These are phyloP conservation scores for Xiphorhynchus erythropygius DNA, from an alignment of 2,797 vertebrate genomes.

Conservation along the genomic window DNA sequence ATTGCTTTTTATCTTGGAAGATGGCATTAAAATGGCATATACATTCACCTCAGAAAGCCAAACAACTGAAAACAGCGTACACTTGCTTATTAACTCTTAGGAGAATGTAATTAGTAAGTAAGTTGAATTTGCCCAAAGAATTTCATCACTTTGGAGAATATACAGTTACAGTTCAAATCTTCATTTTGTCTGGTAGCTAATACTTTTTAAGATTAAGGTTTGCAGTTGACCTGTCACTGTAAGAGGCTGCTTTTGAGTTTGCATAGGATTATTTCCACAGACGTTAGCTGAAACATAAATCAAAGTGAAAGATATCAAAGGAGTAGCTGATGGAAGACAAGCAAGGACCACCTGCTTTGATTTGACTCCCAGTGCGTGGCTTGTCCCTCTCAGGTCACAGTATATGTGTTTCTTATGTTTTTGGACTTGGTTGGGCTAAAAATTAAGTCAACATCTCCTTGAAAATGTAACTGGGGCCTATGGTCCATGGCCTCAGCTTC, in stretches of 20 bases:
- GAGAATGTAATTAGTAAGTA: not conserved
- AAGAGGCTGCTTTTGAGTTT: not conserved
- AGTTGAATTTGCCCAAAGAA: not conserved
- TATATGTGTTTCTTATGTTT: not conserved
- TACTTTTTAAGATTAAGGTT: not conserved
- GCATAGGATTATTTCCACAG: not conserved
- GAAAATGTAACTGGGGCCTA: not conserved
- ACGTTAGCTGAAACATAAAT: not conserved
- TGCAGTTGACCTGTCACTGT: not conserved
- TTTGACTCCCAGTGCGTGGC: not conserved
- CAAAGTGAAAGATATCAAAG: not conserved
- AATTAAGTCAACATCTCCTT: not conserved
- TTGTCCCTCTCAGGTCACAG: not conserved
- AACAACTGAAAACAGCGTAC: not conserved
- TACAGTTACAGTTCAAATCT: not conserved
- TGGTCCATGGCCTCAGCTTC: not conserved
- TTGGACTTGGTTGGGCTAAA: not conserved
- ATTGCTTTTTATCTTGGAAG: not conserved
- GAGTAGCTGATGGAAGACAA: not conserved
- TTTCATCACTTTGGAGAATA: not conserved
- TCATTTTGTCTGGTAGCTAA: not conserved
- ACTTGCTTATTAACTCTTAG: not conserved
- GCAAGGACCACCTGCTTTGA: not conserved
- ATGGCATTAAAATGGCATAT: not conserved
- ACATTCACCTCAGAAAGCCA: not conserved